Evolutionary conservation across 2,888 invertebrate genomes (phyloP), one percentile per base, ranked within the genome.

Genomic region (Caenorhabditis wallacei): DNA sequence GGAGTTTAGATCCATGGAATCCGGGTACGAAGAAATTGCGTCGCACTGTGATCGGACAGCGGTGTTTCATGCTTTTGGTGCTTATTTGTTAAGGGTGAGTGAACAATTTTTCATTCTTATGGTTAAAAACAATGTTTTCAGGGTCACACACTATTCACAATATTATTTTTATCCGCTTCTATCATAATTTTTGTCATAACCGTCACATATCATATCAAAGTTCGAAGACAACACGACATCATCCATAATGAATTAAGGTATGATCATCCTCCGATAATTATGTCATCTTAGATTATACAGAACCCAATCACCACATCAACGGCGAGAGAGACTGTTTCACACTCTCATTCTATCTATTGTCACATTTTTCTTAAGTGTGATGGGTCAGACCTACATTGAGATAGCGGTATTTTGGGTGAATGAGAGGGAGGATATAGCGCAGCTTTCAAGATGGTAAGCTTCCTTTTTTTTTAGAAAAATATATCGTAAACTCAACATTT

Each of bases 351-450:
- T 91, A 18, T 91, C 90, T 0, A 87, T 91, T 43, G 85, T 87
- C 51, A 90, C 85, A 0, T 87, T 87, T 69, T 90, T 90, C 80
- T 59, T 90, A 2, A 90, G 90, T 8, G 89, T 90, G 13, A 37
- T 88, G 59, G 89, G 90, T 7, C 91, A 91, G 66, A 90, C 89
- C 0, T 91, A 89, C 82, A 89, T 91, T 43, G 91, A 91, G 78
- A 89, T 91, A 22, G 91, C 90, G 8, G 91, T 91, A 5, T 89
- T 91, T 75, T 91, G 90, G 89, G 89, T 89, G n/a, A 86, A 90
- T 35, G 90, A 91, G 56, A 74, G 90, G 8, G 87, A 84, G 16
- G 87, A 85, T 59, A 80, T 87, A 18, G 87, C 84, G 2, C 51
- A 80, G 35, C 37, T 87, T 22, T 84, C 85, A 1, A 78, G 83